These are phyloP conservation scores for Melieria omissa DNA, from an alignment of 2,888 invertebrate species.

Conservation along the genomic window DNA sequence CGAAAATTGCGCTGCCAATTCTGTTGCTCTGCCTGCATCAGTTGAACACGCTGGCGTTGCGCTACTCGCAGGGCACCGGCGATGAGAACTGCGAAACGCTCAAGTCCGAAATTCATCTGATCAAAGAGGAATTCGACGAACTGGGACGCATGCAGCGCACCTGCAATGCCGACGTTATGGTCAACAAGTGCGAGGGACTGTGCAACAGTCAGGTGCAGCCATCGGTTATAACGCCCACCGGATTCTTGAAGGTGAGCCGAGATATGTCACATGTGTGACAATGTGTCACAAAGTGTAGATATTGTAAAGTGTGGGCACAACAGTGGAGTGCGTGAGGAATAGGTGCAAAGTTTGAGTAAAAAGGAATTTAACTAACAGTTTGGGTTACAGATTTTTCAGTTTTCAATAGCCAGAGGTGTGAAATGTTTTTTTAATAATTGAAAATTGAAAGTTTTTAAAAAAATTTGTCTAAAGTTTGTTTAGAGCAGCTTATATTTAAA, in stretches of 20 bases:
- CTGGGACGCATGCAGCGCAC: constrained; percentile 84
- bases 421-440: too few species aligned
- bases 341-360: background rate
- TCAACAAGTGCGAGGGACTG: constrained; percentile 93
- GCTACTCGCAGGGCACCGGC: constrained; percentile 60
- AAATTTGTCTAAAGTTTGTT: too few species aligned
- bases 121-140: constrained; percentile 92
- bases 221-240: constrained; percentile 87
- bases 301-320: background rate
- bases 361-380: too few species aligned
- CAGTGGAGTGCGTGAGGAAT: background rate
- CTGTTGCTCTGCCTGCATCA: background rate
- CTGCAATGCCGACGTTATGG: constrained; percentile 88
- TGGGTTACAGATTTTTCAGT: too few species aligned
- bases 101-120: constrained; percentile 86
- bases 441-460: too few species aligned
- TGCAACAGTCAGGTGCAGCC: constrained; percentile 94
- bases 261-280: constrained; percentile 19
- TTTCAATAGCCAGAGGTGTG: too few species aligned
- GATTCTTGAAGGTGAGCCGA: constrained; percentile 77
- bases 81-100: constrained; percentile 88
- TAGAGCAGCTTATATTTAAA: too few species aligned
- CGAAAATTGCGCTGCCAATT: constrained; percentile 13
- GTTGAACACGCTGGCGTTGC: constrained; percentile 47
- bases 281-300: background rate